Evolutionary conservation across 2,888 invertebrate species (phyloP).

Genomic region (Chloroclysta siterata): DNA sequence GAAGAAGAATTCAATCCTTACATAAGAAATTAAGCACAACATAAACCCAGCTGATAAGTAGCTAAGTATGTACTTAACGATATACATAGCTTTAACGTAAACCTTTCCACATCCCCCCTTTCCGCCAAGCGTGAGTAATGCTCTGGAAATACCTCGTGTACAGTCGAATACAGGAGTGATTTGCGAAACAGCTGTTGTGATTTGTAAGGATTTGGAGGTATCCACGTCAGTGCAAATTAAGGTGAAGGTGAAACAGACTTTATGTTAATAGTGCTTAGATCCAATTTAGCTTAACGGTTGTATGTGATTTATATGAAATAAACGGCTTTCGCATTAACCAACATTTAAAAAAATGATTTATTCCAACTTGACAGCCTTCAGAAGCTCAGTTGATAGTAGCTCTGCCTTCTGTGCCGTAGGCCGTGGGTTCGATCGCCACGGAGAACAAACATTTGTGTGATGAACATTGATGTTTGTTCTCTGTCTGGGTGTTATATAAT

Average conservation of each 20-base stretch:
- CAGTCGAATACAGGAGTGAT: conserved; percentile 23
- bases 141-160: conserved; percentile 28
- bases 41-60: not conserved
- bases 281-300: not conserved
- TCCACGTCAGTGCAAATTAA: not conserved
- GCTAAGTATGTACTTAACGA: not conserved
- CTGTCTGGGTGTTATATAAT: no score
- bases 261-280: not conserved
- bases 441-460: no score
- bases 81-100: not conserved
- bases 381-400: no score
- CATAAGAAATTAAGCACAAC: no score
- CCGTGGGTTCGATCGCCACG: no score
- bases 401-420: no score
- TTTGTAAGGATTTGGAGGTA: not conserved
- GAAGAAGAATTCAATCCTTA: no score
- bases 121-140: conserved; percentile 35
- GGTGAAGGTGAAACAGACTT: not conserved
- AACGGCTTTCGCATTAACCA: no score
- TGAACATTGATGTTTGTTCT: no score
- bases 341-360: no score
- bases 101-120: conserved; percentile 25
- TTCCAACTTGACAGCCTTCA: no score
- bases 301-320: no score
- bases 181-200: conserved; percentile 6